Conservation (phyloP, 2,113 vertebrate genomes). For the Cyprinodon brontotheroides region DNA sequence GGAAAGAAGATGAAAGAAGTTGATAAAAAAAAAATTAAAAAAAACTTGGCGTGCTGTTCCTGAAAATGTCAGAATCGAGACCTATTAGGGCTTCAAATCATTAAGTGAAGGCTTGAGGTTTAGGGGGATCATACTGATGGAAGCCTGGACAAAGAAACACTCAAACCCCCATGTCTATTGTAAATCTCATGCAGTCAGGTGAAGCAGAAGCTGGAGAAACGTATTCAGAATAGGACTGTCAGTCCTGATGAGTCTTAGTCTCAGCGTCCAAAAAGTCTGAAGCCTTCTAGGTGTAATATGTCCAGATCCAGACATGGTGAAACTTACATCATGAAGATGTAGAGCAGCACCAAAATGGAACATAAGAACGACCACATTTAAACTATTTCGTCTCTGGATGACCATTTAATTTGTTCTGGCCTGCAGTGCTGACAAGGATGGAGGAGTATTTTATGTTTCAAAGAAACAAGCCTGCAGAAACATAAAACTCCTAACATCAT, state of each 20-base stretch:
- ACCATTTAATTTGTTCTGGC: not conserved
- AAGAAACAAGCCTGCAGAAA: not conserved
- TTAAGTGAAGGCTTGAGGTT: not conserved
- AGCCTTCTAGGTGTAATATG: not conserved
- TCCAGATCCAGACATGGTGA: not conserved
- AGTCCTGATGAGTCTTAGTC: not conserved
- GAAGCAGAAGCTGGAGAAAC: not conserved
- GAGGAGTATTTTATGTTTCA: not conserved
- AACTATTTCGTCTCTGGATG: not conserved
- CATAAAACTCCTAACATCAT: not conserved
- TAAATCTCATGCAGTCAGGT: not conserved
- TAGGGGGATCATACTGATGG: not conserved
- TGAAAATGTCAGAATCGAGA: not conserved
- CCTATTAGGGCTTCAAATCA: not conserved
- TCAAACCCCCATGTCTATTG: not conserved
- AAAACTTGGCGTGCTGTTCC: not conserved
- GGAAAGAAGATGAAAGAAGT: conserved; percentile 18
- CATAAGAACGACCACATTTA: not conserved
- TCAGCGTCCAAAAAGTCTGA: not conserved
- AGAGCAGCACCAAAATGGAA: not conserved
- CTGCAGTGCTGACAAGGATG: not conserved
- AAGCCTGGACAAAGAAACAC: conserved; percentile 1
- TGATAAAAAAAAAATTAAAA: not conserved
- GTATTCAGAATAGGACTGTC: not conserved
- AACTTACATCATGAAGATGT: not conserved